These are phyloP conservation scores for Progne subis DNA, from an alignment of 2,113 vertebrate genomes.

Conservation along the genomic window DNA sequence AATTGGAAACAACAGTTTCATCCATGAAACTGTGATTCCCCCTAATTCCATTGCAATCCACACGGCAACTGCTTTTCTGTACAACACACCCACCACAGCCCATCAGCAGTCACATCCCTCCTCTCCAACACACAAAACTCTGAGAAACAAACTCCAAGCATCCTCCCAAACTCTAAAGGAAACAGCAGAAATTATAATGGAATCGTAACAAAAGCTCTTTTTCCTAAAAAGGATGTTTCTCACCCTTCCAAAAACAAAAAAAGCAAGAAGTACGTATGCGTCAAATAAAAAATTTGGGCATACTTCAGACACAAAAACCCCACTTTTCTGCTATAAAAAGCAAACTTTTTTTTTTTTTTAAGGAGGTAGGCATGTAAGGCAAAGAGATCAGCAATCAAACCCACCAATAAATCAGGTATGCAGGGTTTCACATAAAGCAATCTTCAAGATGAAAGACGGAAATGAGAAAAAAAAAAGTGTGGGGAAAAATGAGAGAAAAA, in stretches of 20 bases:
- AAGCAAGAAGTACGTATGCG: rapidly evolving
- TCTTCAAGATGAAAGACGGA: background rate
- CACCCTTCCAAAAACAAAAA: background rate
- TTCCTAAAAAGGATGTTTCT: background rate
- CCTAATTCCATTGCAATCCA: background rate
- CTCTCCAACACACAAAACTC: background rate
- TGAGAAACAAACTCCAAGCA: background rate
- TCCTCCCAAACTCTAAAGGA: background rate
- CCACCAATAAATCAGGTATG: background rate
- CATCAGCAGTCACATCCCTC: background rate
- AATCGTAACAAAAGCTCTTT: background rate
- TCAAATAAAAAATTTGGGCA: background rate
- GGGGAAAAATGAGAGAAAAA: background rate
- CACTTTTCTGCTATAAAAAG: background rate
- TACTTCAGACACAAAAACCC: background rate
- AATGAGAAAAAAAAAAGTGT: background rate
- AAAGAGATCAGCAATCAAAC: background rate
- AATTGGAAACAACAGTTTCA: background rate
- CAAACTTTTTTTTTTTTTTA: background rate
- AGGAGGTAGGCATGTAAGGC: background rate
- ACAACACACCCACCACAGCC: background rate
- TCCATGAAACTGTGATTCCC: background rate
- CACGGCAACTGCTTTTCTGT: background rate
- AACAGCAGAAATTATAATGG: background rate
- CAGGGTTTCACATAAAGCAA: background rate